Evolutionary conservation across 2,113 vertebrate genomes (phyloP), one percentile per base, ranked within the genome.

Genomic region (Seriola aureovittata): DNA sequence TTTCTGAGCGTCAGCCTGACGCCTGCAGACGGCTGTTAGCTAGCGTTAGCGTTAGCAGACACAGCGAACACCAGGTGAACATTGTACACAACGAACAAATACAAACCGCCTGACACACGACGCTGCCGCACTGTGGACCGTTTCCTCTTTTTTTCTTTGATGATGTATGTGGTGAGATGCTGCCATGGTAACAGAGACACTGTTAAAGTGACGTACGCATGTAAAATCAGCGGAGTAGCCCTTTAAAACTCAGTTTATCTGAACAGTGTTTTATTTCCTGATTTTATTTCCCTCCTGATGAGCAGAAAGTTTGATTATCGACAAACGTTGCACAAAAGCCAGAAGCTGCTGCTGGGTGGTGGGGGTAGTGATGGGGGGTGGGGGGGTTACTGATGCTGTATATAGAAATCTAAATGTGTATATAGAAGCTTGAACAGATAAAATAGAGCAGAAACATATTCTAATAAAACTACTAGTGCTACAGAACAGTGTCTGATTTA

Each of bases 351-450:
- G 75, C 17, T 34, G 32, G 40, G 40, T 5, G 19, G n/a, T 16
- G 58, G 59, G 52, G 54, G 8, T 25, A 8, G 36, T 8, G 5
- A 38, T 34, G 32, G 40, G 40, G 38, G 19, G n/a, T 16, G 58
- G 59, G 52, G 54, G 8, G 21, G 25, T 69, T 10, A 3, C 3
- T 4, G 75, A 68, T 8, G 73, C 66, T 82, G 81, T 87, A 71
- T 1, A 77, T 72, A 29, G 6, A 44, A 75, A 70, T 46, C 25
- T 64, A 62, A 68, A 74, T 73, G 71, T 86, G 81, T 88, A 88
- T n/a, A 83, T 90, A 88, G 72, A 75, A 78, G 69, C 82, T 76
- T 40, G 58, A 75, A 66, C 5, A 75, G 78, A 81, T 65, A 1
- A 60, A 55, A 68, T 69, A 78, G 76, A 86, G 66, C 77, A 44